phyloP scores from a whole-genome alignment of 2,797 vertebrate species.

The Apodemus agrarius region DNA sequence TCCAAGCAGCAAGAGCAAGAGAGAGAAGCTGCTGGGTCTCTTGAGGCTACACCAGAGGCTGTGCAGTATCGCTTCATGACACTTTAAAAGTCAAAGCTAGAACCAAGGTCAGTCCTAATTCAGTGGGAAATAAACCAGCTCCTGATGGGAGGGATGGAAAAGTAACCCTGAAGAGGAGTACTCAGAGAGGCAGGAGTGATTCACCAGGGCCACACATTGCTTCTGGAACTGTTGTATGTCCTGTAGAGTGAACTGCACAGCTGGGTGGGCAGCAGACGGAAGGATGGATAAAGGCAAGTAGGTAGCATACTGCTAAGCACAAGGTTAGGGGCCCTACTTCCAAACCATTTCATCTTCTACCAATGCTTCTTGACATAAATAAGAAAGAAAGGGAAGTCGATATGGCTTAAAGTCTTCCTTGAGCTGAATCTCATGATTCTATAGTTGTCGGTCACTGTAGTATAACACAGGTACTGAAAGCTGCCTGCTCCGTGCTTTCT shows the following conservation, averaged over 20 bases:
- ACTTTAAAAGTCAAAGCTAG: conserved; percentile 55
- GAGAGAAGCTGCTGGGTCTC: conserved; percentile 17
- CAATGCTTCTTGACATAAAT: not conserved
- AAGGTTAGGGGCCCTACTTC: not conserved
- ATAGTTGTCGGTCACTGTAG: not conserved
- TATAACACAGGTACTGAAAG: not conserved
- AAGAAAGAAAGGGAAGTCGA: not conserved
- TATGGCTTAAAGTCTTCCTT: not conserved
- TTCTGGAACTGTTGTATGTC: not conserved
- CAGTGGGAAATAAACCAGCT: not conserved
- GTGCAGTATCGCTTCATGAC: not conserved
- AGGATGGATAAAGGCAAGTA: not conserved
- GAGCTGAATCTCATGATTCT: conserved; percentile 35
- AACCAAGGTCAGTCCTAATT: conserved; percentile 11
- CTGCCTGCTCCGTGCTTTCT: conserved; percentile 37
- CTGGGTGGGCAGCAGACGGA: not conserved
- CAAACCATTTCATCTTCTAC: not conserved
- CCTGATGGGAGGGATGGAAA: not conserved
- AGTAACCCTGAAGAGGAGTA: not conserved
- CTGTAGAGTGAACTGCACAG: not conserved
- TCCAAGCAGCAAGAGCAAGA: conserved; percentile 3
- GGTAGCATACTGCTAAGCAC: not conserved
- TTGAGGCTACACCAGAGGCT: not conserved
- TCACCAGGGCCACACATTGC: not conserved
- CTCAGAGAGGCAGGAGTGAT: not conserved